These are phyloP conservation scores for Zaprionus africanus DNA, from an alignment of 1,140 invertebrate genomes.

Conservation along the genomic window DNA sequence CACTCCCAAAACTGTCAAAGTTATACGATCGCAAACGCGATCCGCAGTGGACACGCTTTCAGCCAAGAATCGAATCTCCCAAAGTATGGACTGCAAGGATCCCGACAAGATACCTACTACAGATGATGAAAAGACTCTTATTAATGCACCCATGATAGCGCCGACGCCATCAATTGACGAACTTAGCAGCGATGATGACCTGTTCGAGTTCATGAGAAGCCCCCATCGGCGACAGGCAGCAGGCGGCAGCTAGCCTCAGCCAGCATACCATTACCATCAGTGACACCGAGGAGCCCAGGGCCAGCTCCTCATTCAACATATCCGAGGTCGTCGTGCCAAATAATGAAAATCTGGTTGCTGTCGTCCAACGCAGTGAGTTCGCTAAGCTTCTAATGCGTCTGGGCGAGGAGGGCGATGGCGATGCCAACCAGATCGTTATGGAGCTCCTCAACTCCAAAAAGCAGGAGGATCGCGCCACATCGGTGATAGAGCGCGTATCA, in stretches of 20 bases:
- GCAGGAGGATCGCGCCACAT: constrained; percentile 11
- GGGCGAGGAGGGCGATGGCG: constrained; percentile 55
- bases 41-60: constrained; percentile 5
- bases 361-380: constrained; percentile 50
- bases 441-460: constrained; percentile 42
- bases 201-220: constrained; percentile 19
- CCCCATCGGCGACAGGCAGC: constrained; percentile 10
- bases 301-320: constrained; percentile 21
- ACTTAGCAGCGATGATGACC: constrained; percentile 24
- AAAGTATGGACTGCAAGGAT: constrained; percentile 27
- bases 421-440: constrained; percentile 61
- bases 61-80: constrained; percentile 6
- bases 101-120: constrained; percentile 18
- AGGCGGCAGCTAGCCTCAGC: background rate
- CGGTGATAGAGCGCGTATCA: constrained; percentile 53
- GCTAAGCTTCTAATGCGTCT: constrained; percentile 40
- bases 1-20: constrained; percentile 11
- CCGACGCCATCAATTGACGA: constrained; percentile 11
- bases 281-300: constrained; percentile 31
- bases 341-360: constrained; percentile 25
- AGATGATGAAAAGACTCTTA: constrained; percentile 23
- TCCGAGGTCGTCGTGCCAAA: background rate
- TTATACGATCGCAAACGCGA: constrained; percentile 20
- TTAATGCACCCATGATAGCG: background rate
- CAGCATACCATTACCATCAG: constrained; percentile 15